phyloP scores from a whole-genome alignment of 2,797 vertebrate species.

The Amazonetta brasiliensis region DNA sequence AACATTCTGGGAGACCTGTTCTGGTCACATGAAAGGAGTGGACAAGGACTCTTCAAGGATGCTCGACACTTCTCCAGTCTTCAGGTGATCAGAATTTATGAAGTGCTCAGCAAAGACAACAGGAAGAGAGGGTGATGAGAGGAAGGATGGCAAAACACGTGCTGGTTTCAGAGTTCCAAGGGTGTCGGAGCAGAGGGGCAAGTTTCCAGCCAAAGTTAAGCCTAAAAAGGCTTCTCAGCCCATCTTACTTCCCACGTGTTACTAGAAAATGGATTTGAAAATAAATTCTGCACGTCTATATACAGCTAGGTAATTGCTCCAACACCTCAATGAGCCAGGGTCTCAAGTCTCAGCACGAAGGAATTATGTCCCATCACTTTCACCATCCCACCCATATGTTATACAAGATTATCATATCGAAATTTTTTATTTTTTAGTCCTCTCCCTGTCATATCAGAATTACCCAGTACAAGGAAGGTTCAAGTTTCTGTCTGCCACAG shows the following conservation, averaged over 20 bases:
- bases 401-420: not conserved
- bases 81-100: not conserved
- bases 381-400: not conserved
- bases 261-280: not conserved
- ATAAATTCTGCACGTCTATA: not conserved
- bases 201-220: not conserved
- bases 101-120: not conserved
- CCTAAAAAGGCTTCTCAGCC: not conserved
- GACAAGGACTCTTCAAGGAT: not conserved
- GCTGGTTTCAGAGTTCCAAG: not conserved
- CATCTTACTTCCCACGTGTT: rapidly evolving
- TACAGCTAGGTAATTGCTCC: not conserved
- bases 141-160: rapidly evolving
- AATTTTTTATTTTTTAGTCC: not conserved
- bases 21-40: not conserved
- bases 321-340: rapidly evolving
- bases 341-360: not conserved
- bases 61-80: not conserved
- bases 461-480: rapidly evolving
- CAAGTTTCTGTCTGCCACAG: rapidly evolving
- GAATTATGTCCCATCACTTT: not conserved
- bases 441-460: not conserved
- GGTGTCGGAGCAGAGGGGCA: rapidly evolving
- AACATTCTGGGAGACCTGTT: not conserved
- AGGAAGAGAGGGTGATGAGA: not conserved